These are phyloP conservation scores for Lichenostomus cassidix DNA, from an alignment of 2,113 vertebrate genomes.

Conservation along the genomic window DNA sequence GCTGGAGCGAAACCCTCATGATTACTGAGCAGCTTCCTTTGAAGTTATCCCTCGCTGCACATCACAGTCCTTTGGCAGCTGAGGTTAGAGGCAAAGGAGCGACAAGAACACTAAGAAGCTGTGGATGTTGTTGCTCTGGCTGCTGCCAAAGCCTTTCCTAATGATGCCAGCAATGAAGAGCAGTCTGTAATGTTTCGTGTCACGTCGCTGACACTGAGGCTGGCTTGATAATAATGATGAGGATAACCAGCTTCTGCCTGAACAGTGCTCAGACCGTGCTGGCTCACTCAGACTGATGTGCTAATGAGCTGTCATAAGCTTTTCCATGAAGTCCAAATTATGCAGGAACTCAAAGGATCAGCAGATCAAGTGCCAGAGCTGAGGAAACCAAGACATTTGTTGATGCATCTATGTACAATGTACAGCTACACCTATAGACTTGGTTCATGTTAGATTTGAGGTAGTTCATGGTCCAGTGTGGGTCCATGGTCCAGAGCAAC, in stretches of 20 bases:
- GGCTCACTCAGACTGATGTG: not conserved
- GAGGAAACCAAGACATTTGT: not conserved
- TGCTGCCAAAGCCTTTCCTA: not conserved
- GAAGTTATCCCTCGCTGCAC: not conserved
- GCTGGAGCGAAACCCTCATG: not conserved
- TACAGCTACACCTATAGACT: not conserved
- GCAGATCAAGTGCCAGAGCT: not conserved
- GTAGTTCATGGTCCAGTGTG: not conserved
- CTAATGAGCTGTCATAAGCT: constrained; percentile 13
- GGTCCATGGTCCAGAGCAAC: not conserved
- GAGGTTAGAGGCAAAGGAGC: not conserved
- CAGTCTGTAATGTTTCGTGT: not conserved
- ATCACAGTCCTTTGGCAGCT: not conserved
- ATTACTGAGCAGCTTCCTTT: not conserved
- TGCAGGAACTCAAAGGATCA: not conserved
- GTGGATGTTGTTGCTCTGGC: not conserved
- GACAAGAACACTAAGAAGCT: not conserved
- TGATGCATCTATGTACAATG: not conserved
- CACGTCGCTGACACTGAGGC: not conserved
- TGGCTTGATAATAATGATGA: not conserved
- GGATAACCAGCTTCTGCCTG: not conserved
- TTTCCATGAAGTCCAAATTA: not conserved
- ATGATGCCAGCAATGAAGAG: not conserved
- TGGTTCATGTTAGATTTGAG: not conserved
- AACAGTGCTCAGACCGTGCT: not conserved